Conservation (phyloP, 2,113 vertebrate species). For the Heterocephalus glaber region DNA sequence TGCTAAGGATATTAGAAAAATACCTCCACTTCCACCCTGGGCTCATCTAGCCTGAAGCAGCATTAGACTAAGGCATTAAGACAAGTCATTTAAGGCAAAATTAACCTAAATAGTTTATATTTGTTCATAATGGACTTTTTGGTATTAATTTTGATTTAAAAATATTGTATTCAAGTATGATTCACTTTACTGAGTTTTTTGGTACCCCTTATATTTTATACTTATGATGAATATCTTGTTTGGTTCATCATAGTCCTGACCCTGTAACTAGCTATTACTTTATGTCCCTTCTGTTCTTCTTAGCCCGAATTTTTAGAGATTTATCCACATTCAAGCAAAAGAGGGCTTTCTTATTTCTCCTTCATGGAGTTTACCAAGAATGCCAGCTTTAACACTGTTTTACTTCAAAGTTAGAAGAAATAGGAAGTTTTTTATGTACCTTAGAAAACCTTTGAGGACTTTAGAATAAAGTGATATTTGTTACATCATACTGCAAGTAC, state of each 20-base stretch:
- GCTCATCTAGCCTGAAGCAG: background rate
- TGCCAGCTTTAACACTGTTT: background rate
- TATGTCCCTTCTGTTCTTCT: background rate
- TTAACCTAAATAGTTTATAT: background rate
- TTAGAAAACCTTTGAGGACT: background rate
- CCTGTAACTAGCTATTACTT: background rate
- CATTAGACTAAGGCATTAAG: background rate
- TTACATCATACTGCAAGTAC: background rate
- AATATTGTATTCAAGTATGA: background rate
- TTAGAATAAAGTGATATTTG: background rate
- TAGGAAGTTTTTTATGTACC: background rate
- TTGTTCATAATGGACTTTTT: background rate
- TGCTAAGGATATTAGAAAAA: background rate
- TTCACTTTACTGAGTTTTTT: background rate
- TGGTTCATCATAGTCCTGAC: background rate
- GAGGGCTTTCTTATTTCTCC: background rate
- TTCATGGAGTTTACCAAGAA: background rate
- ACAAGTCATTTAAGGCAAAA: background rate
- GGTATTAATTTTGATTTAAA: background rate
- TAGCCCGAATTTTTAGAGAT: background rate
- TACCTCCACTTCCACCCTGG: background rate
- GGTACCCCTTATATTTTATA: background rate
- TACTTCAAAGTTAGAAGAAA: background rate
- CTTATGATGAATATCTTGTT: background rate
- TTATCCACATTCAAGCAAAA: background rate